Base-by-base conservation (phyloP, 2,113 vertebrate species). In the Capricornis sumatraensis region DNA sequence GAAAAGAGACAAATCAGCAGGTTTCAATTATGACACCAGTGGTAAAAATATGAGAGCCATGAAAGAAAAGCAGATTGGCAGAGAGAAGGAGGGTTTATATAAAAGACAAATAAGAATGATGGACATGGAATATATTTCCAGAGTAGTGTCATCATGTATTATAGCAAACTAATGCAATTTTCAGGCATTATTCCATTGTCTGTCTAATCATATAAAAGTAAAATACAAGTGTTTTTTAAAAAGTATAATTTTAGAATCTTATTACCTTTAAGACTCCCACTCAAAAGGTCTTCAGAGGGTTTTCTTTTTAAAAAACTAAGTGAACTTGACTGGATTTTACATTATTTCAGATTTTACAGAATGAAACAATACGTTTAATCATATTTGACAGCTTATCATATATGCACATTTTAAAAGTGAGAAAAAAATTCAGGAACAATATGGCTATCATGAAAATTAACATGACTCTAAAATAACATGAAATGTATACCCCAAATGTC, bases 251-350 rank as follows among this genome's bases (percentile, higher is more conserved):
- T 95, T 83, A 36, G 4, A 50, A n/a, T 15, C 36, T 50, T 78
- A 67, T 12, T 15, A 76, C 21, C 50, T 91, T 79, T 74, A 13
- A 67, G 5, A 67, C 17, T 33, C 8, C 53, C 7, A 55, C 15
- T 83, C 7, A 55, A 43, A 93, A 87, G 6, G 53, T 55, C 2
- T 85, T 96, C 9, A 8, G 5, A 87, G 40, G 11, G 4, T 81
- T 95, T 95, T 88, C 13, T 71, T 96, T 96, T 76, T n/a, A 40
- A n/a, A 57, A 47, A 87, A 87, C 62, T 79, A 83, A 91, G 36
- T 33, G 40, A 91, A 40, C 45, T 89, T 45, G 30, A 12, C 19
- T 95, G 23, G 40, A 64, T 92, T 92, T 86, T 92, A 94, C 43
- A 74, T 82, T 84, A 53, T 36, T 85, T 53, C 85, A 71, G n/a